Percentiles rank a stretch among this genome's conserved stretches.
These are phyloP conservation scores for Neelides folsomi DNA, from an alignment of 2,888 invertebrate species.

Conservation along the genomic window DNA sequence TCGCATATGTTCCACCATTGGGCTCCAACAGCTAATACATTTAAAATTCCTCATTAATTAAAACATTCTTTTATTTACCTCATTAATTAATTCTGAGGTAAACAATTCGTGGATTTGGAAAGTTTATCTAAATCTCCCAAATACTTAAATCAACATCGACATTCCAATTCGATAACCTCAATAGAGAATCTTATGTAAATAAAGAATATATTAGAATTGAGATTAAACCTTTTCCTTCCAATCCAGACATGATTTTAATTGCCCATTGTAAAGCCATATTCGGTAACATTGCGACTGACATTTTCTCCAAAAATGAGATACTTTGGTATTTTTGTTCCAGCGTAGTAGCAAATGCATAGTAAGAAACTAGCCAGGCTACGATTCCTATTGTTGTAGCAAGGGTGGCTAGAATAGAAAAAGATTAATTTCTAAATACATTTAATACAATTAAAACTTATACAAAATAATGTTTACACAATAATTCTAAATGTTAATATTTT, in stretches of 20 bases:
- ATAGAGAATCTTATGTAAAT: too few species aligned
- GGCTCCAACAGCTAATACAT: conserved; percentile 36
- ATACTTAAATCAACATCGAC: too few species aligned
- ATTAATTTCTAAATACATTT: too few species aligned
- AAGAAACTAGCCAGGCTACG: conserved; percentile 34
- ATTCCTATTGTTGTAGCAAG: conserved; percentile 34
- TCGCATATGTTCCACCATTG: conserved; percentile 36
- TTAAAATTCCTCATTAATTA: neutral
- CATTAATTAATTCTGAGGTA: too few species aligned
- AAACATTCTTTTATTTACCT: too few species aligned
- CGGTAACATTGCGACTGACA: conserved; percentile 31
- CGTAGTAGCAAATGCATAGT: conserved; percentile 17
- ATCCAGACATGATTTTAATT: conserved; percentile 30
- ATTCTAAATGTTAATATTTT: neutral
- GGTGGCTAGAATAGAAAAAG: conserved; percentile 32
- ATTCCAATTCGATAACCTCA: too few species aligned
- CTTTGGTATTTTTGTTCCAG: conserved; percentile 18
- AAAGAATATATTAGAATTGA: too few species aligned
- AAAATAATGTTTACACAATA: neutral
- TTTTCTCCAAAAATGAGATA: conserved; percentile 20
- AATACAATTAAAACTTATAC: neutral
- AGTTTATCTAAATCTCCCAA: too few species aligned
- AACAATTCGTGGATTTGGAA: too few species aligned
- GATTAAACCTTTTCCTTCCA: conserved; percentile 32
- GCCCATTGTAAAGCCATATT: conserved; percentile 33